A percentile compares a stretch with the other conserved stretches of the same genome.
Conservation (phyloP, 2,888 invertebrate genomes). For the Anarsia innoxiella region DNA sequence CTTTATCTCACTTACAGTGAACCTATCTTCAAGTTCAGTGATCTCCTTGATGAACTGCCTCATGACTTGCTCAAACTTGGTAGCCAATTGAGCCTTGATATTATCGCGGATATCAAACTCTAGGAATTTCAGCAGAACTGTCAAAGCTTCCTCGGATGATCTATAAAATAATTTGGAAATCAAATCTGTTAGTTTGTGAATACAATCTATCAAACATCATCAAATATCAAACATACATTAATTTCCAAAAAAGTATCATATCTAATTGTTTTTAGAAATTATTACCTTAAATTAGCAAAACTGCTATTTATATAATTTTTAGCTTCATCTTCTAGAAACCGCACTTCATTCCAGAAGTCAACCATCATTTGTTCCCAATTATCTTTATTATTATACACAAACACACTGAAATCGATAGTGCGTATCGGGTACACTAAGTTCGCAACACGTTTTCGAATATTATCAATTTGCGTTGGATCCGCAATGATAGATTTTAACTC, state of each 20-base stretch:
- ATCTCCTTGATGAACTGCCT: slow-evolving; percentile 91
- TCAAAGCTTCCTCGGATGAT: slow-evolving; percentile 87
- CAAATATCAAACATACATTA: too few relatives aligned
- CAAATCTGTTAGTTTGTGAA: too few relatives aligned
- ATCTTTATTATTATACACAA: slow-evolving; percentile 83
- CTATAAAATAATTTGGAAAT: slow-evolving; percentile 46
- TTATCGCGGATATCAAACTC: slow-evolving; percentile 84
- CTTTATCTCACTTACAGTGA: slow-evolving; percentile 78
- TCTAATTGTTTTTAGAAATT: too few relatives aligned
- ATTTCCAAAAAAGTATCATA: too few relatives aligned
- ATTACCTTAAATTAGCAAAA: slow-evolving; percentile 84
- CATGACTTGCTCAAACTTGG: slow-evolving; percentile 89
- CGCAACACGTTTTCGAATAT: slow-evolving; percentile 86
- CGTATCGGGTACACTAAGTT: slow-evolving; percentile 84
- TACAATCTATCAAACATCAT: neutral
- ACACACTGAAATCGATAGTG: slow-evolving; percentile 89
- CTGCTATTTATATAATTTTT: slow-evolving; percentile 90
- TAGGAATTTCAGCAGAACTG: slow-evolving; percentile 86
- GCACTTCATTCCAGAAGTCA: slow-evolving; percentile 84
- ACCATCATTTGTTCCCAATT: slow-evolving; percentile 91
- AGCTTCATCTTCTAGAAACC: slow-evolving; percentile 85
- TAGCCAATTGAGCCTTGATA: slow-evolving; percentile 82
- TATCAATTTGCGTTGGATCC: slow-evolving; percentile 90
- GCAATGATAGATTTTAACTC: slow-evolving; percentile 91
- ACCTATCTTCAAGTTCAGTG: slow-evolving; percentile 80